Evolutionary conservation across 2,888 invertebrate species (phyloP).

Genomic region (Allolobophora icterica): DNA sequence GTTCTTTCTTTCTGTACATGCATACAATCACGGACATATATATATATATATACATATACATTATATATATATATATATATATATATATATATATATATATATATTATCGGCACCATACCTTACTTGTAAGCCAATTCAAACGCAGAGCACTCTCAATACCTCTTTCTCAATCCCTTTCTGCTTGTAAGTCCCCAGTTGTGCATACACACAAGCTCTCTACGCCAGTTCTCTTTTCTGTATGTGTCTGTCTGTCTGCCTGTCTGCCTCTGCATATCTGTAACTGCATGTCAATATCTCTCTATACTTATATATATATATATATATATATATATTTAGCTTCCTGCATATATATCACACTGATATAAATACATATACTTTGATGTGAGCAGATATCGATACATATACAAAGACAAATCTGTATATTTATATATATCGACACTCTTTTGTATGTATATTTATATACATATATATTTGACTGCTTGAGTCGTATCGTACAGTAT

Average conservation of each 20-base stretch:
- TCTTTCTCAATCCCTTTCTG: no score
- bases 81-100: conserved; percentile 17
- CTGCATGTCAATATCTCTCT: no score
- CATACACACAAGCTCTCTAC: no score
- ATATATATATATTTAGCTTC: neutral
- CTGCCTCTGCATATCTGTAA: no score
- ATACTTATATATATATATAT: no score
- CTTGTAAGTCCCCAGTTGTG: no score
- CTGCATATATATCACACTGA: neutral
- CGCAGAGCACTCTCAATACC: no score
- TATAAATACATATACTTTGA: neutral
- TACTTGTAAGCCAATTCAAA: no score
- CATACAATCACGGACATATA: neutral
- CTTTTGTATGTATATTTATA: neutral
- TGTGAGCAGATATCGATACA: neutral
- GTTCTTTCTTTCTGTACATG: neutral
- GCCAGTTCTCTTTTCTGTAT: no score
- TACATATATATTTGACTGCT: neutral
- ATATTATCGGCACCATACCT: neutral
- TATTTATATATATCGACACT: neutral
- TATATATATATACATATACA: neutral
- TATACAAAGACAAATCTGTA: neutral
- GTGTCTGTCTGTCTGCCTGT: no score
- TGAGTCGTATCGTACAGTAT: no score
- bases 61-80: neutral